Conservation (phyloP, 2,888 invertebrate genomes). For the Cryptocephalus moraei region DNA sequence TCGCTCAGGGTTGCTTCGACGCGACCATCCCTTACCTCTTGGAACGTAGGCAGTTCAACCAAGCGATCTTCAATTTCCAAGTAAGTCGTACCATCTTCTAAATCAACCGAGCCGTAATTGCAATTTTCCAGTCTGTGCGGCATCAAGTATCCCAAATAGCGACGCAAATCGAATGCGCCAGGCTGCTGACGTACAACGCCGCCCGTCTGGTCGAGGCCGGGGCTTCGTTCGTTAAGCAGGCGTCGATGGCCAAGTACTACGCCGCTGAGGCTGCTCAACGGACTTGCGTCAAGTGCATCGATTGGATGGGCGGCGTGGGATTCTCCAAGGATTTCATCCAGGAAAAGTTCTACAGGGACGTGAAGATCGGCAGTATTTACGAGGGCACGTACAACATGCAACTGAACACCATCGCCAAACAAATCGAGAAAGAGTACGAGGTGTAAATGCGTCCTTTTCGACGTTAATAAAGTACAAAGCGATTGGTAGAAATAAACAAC, state of each 20-base stretch:
- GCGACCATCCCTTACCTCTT: slow-evolving; percentile 90
- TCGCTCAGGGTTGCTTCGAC: slow-evolving; percentile 91
- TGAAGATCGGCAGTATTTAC: slow-evolving; percentile 91
- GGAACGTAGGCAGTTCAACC: slow-evolving; percentile 90
- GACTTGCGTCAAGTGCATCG: slow-evolving; percentile 86
- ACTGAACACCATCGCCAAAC: slow-evolving; percentile 89
- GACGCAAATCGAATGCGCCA: slow-evolving; percentile 82
- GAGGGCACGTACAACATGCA: slow-evolving; percentile 98
- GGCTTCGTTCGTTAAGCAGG: slow-evolving; percentile 78
- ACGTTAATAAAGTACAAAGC: too few species aligned
- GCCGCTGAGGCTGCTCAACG: slow-evolving; percentile 78
- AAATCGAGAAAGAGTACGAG: slow-evolving; percentile 58
- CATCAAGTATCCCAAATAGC: slow-evolving; percentile 87
- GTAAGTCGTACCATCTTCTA: slow-evolving; percentile 37
- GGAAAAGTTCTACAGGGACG: slow-evolving; percentile 88
- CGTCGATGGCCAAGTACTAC: slow-evolving; percentile 92
- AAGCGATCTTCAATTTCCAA: slow-evolving; percentile 84
- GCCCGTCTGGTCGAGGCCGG: slow-evolving; percentile 82
- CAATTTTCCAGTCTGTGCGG: slow-evolving; percentile 67
- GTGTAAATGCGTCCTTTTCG: slow-evolving; percentile 5
- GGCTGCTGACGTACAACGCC: slow-evolving; percentile 88
- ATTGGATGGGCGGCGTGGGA: slow-evolving; percentile 97
- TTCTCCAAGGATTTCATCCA: slow-evolving; percentile 93
- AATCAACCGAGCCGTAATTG: not conserved
- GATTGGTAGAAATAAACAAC: too few species aligned